Base-by-base conservation (phyloP, 1,140 invertebrate species). In the Ceratosolen fusciceps region DNA sequence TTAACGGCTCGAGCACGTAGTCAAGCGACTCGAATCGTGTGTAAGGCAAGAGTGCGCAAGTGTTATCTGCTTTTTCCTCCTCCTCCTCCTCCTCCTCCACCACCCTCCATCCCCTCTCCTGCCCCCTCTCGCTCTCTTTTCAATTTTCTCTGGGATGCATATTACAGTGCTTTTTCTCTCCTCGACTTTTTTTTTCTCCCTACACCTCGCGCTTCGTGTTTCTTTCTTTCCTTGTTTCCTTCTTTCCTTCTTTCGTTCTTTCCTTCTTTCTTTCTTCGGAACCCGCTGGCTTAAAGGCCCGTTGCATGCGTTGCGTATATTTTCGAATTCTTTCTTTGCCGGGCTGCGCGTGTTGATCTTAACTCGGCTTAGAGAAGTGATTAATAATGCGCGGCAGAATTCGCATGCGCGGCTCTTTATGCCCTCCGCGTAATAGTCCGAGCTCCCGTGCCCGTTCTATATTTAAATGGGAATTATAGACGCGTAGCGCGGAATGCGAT, bases 11-110 rank as follows among this genome's bases (percentile, higher is more conserved):
- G 71, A 79, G 77, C 77, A 79, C 77, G 77, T 79, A 67, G 29
- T 26, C 54, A 9, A 37, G 54, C 52, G 82, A 81, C 29, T 70
- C 43, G 68, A 47, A 81, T 62, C 56, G 24, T 79, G 54, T 73
- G n/a, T 54, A 24, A n/a, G 43, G 67, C 67, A 43, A 49, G 39
- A 26, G 39, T n/a, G n/a, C 39, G 70, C 68, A 73, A n/a, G 54
- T 54, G 76, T 83, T 83, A 83, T 83, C 83, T 81, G 24, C 70
- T 37, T 62, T n/a, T 58, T 26, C 68, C 58, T 65, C 29, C 19
- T 58, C 71, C 54, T 9, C 67, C 37, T 78, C 74, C n/a, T 26
- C 68, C 58, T 65, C 29, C 19, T 58, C 71, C 54, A 3, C 67
- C 37, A n/a, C n/a, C n/a, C n/a, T n/a, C 76, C 74, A n/a, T n/a